These are phyloP conservation scores for Chesias legatella DNA, from an alignment of 2,888 invertebrate species.

Conservation along the genomic window DNA sequence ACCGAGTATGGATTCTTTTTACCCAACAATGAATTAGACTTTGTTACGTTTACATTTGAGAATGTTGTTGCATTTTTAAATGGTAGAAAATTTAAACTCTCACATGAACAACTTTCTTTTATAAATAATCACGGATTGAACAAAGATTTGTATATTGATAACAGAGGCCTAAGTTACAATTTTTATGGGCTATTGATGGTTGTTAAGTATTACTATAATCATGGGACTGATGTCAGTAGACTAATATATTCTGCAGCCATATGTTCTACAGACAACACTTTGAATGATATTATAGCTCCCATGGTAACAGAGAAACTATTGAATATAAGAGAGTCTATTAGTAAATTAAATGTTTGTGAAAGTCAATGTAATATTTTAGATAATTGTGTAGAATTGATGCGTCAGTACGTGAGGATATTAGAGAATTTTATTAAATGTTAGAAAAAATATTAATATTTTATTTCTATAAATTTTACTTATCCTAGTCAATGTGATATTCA, in stretches of 20 bases:
- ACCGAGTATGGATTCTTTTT: slow-evolving; percentile 93
- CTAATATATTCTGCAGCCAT: slow-evolving; percentile 70
- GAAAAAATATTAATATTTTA: slow-evolving; percentile 19
- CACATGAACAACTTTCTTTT: slow-evolving; percentile 82
- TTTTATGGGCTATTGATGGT: slow-evolving; percentile 76
- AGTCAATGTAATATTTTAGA: slow-evolving; percentile 54
- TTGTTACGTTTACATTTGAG: slow-evolving; percentile 80
- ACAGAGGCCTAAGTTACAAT: slow-evolving; percentile 84
- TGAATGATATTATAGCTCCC: slow-evolving; percentile 61
- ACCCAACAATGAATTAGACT: slow-evolving; percentile 84
- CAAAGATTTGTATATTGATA: slow-evolving; percentile 82
- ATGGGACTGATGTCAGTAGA: slow-evolving; percentile 60
- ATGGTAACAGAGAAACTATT: slow-evolving; percentile 54
- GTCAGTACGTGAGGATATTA: slow-evolving; percentile 69
- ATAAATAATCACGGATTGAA: slow-evolving; percentile 81
- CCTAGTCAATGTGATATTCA: neutral
- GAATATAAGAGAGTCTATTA: slow-evolving; percentile 49
- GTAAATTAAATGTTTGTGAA: slow-evolving; percentile 45
- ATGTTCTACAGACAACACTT: slow-evolving; percentile 57
- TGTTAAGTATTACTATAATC: slow-evolving; percentile 65
- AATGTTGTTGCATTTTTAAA: slow-evolving; percentile 71
- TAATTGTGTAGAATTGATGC: slow-evolving; percentile 71
- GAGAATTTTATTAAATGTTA: slow-evolving; percentile 77
- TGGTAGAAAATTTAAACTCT: slow-evolving; percentile 55
- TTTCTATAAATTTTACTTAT: neutral